Base-by-base conservation (phyloP, 64 coral and sea anemone genomes). In the Anthopleura sola region DNA sequence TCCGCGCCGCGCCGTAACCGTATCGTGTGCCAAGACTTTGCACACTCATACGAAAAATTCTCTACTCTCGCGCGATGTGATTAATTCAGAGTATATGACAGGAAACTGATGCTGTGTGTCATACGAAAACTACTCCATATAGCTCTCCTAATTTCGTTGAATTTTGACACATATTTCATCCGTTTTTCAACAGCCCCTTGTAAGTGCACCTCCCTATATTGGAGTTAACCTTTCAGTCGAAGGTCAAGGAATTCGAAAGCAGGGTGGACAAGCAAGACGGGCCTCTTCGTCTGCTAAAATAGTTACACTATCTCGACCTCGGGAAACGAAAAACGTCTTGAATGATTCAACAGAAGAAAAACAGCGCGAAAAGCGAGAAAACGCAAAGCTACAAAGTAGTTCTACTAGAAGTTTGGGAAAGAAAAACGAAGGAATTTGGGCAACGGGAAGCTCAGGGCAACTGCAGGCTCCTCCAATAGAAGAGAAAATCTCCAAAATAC, bases 171-270 rank as follows among this genome's bases (percentile, higher is more conserved):
- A 15, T 4, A 4, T 79, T 79, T 23, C 68, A 39, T 62, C 16
- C 57, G 69, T 40, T 26, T 34, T 0, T 79, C 48, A 84, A 15
- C 75, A 99, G 97, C 69, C 97, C 0, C 92, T 84, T 39, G 84
- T 99, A 19, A 84, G 88, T 47, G 90, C 97, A 5, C 97, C 97
- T 21, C 97, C 97, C 6, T 99, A 99, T 33, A 99, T 99, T 62
- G 97, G 97, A 15, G 91, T 99, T 24, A 99, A 90, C 71, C 46
- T 99, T 57, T 80, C 85, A 11, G 84, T 99, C 0, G 93, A 94
- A 87, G 97, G 97, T 0, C 84, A 94, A 48, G 93, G 91, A 76
- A 86, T 80, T 81, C 33, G 60, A 26, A 5, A 92, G 89, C 39
- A 88, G 79, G 62, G 39, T 86, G 16, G 82, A 57, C 49, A 47